Conservation (phyloP, 2,888 invertebrate species). For the Oxycera nigricornis region DNA sequence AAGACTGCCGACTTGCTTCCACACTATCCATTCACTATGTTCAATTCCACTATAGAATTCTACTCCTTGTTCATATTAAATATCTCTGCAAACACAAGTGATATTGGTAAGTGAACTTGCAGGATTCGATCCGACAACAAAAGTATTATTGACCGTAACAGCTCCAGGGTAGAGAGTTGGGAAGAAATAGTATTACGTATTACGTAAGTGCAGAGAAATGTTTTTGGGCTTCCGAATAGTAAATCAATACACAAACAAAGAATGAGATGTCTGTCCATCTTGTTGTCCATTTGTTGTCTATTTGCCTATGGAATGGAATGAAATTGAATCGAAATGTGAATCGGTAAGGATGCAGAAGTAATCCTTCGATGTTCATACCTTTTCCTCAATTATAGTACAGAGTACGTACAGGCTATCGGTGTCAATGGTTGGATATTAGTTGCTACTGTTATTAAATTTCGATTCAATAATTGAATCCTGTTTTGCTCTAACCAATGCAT, state of each 20-base stretch:
- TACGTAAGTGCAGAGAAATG: too few species aligned
- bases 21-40: neutral
- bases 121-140: neutral
- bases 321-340: too few species aligned
- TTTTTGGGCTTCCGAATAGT: neutral
- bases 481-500: neutral
- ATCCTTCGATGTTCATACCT: too few species aligned
- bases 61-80: neutral
- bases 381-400: too few species aligned
- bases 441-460: slow-evolving; percentile 3
- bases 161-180: neutral
- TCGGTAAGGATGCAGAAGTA: too few species aligned
- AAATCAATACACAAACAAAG: neutral
- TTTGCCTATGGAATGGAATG: too few species aligned
- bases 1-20: neutral
- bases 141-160: neutral
- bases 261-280: neutral
- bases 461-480: slow-evolving; percentile 12
- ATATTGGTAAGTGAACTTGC: neutral
- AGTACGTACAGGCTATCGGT: too few species aligned
- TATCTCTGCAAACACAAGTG: neutral
- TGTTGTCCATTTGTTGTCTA: neutral
- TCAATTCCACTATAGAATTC: neutral
- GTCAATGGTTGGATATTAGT: neutral
- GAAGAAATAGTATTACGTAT: neutral